A percentile compares a stretch with the other conserved stretches of the same genome.
phyloP scores from a whole-genome alignment of 2,113 vertebrate species.

The Ptychochromis oligacanthus region DNA sequence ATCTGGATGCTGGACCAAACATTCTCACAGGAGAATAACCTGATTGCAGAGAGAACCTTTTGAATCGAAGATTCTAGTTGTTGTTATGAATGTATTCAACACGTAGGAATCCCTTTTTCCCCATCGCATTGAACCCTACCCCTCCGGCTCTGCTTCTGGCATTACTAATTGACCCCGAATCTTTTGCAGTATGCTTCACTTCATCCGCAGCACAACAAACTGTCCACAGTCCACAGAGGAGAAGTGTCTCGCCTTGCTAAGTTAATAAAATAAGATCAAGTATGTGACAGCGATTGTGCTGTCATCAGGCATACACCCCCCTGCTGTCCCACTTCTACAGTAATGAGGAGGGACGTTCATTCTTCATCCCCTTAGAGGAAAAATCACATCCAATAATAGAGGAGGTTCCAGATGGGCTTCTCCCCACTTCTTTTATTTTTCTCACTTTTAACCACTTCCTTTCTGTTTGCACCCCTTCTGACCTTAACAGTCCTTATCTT shows the following conservation, averaged over 20 bases:
- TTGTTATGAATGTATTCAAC: constrained; percentile 6
- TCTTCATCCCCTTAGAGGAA: constrained; percentile 25
- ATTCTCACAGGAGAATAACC: background rate
- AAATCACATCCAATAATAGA: constrained; percentile 40
- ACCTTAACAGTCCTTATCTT: background rate
- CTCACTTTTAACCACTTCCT: background rate
- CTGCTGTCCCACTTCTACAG: constrained; percentile 19
- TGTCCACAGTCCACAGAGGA: background rate
- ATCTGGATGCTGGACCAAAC: background rate
- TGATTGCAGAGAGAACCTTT: background rate
- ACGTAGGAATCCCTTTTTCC: background rate
- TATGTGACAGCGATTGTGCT: constrained; percentile 15
- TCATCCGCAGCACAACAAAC: background rate
- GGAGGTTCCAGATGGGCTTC: constrained; percentile 19
- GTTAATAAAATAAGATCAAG: constrained; percentile 37
- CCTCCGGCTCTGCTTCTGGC: background rate
- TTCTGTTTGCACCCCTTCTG: background rate
- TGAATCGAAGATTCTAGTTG: background rate
- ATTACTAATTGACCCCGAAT: background rate
- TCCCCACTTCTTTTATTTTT: background rate
- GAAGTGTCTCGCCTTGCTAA: background rate
- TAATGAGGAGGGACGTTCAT: constrained; percentile 37
- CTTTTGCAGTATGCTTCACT: constrained; percentile 11
- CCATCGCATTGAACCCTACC: background rate
- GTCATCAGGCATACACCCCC: constrained; percentile 4